phyloP scores from a whole-genome alignment of 2,797 vertebrate genomes.

The Enteromius radiatus region DNA sequence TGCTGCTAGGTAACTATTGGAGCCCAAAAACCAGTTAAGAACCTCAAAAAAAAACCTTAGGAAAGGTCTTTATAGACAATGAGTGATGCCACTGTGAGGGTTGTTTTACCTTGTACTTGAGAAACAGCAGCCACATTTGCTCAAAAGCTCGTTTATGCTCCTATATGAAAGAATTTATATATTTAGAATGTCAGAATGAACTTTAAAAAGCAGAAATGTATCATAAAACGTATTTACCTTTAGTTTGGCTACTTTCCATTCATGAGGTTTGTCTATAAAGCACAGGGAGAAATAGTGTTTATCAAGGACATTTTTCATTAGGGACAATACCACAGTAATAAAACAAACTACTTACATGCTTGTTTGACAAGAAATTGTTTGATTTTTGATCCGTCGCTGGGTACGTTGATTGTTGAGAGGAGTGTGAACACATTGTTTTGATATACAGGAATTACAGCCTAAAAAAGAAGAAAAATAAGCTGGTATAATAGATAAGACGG shows the following conservation, averaged over 20 bases:
- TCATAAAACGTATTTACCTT: conserved; percentile 75
- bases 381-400: conserved; percentile 75
- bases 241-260: conserved; percentile 87
- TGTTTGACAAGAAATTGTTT: conserved; percentile 84
- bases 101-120: conserved; percentile 86
- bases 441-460: conserved; percentile 76
- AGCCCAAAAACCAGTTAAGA: conserved; percentile 25
- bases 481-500: background rate
- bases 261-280: conserved; percentile 78
- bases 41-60: background rate
- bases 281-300: background rate
- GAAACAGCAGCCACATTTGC: conserved; percentile 90
- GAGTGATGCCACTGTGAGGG: background rate
- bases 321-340: background rate
- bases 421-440: conserved; percentile 88
- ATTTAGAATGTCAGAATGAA: background rate
- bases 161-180: conserved; percentile 69
- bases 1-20: conserved; percentile 83
- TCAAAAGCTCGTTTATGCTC: conserved; percentile 89
- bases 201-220: background rate
- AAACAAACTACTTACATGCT: conserved; percentile 77
- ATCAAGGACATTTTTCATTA: background rate
- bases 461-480: conserved; percentile 3
- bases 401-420: conserved; percentile 85
- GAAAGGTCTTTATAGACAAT: background rate